Base-by-base conservation (phyloP, 2,888 invertebrate genomes). In the Hartigia nigra region DNA sequence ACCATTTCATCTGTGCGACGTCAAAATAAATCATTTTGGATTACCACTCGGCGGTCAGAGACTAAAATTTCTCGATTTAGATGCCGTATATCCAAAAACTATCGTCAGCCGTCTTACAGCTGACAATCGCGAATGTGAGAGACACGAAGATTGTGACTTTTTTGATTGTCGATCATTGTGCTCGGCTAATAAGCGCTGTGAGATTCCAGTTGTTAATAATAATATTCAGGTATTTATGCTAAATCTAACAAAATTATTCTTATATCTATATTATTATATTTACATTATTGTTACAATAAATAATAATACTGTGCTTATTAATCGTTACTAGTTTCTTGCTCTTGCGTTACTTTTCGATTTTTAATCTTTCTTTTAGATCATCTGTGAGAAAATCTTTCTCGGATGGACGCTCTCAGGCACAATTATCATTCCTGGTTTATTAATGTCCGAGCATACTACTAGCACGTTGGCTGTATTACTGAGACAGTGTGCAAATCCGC, bases 11-110 rank as follows among this genome's bases (percentile, higher is more conserved):
- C 90, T 96, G 35, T 96, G 96, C 90, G 95, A 95, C 91, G 92
- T 95, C 0, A 95, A 95, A 90, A 91, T 94, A 81, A 93, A 93
- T 80, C 94, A 95, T 87, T 95, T 96, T 90, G 95, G 95, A 1
- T 87, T 94, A 1, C 92, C 93, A 3, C 90, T 91, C 70, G 92
- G 92, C 70, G 91, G 90, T 14, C 92, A 92, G 81, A 93, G 92
- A 83, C 89, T 94, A n/a, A 94, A 94, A 90, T 94, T 94, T 82
- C 90, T 95, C 39, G 95, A 95, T 90, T 90, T 95, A 34, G 95
- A 95, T 84, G 93, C 94, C 3, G 94, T 94, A 4, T 93, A 94
- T 85, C 94, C 95, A 31, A 92, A 92, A 77, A 92, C 93, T 12
- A 91, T 94, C 35, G 92, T 93, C 12, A 92, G 92, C 84, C 92